Evolutionary conservation across 1,140 invertebrate genomes (phyloP).

Genomic region (Aphelinus atriplicis): DNA sequence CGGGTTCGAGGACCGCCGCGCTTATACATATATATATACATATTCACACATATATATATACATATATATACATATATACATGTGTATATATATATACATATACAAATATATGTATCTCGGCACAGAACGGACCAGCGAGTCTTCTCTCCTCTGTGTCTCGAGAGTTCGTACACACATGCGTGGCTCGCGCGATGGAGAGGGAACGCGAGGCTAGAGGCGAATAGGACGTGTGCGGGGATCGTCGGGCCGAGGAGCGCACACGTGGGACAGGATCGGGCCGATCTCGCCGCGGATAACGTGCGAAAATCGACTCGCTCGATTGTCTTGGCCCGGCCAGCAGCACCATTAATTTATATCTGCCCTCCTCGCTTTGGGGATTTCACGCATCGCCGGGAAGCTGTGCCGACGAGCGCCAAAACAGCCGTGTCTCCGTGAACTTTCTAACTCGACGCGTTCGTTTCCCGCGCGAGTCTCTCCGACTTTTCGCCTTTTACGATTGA

Average conservation of each 20-base stretch:
- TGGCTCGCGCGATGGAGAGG: neutral
- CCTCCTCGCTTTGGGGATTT: too few relatives aligned
- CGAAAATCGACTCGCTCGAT: constrained; percentile 37
- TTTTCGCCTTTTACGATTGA: too few relatives aligned
- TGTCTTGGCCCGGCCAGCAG: constrained; percentile 12
- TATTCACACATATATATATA: neutral
- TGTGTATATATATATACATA: neutral
- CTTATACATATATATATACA: constrained; percentile 40
- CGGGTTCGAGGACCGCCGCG: constrained; percentile 60
- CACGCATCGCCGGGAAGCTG: too few relatives aligned
- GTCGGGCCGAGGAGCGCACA: constrained; percentile 2
- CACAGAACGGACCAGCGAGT: too few relatives aligned
- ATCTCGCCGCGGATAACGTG: constrained; percentile 37
- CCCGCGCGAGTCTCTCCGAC: too few relatives aligned
- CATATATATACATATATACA: constrained; percentile 1
- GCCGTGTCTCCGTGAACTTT: too few relatives aligned
- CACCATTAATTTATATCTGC: too few relatives aligned
- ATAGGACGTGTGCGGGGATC: too few relatives aligned
- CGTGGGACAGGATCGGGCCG: constrained; percentile 24
- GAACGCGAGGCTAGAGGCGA: too few relatives aligned
- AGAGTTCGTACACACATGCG: neutral
- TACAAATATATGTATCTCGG: neutral
- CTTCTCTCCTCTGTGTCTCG: too few relatives aligned
- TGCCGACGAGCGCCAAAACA: too few relatives aligned
- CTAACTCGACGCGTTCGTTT: too few relatives aligned